A percentile compares a stretch with the other conserved stretches of the same genome.
Evolutionary conservation across 2,113 vertebrate species (phyloP).

Genomic region (Synodontis membranacea): DNA sequence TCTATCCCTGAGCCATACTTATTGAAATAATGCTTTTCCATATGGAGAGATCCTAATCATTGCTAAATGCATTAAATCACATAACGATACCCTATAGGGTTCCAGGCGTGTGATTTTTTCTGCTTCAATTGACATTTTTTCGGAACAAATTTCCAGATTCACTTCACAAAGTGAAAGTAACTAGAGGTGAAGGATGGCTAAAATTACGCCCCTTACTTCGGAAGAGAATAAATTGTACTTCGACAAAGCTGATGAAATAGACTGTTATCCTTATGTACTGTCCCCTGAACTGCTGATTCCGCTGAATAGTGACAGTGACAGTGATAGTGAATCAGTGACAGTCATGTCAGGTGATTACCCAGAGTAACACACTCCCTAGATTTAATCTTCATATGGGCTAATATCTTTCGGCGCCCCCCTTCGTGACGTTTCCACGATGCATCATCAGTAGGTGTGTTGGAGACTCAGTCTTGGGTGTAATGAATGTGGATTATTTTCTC

Average conservation of each 20-base stretch:
- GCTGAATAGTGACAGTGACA: too few species aligned
- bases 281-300: not conserved
- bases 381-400: conserved; percentile 3
- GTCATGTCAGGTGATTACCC: not conserved
- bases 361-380: not conserved
- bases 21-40: not conserved
- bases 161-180: not conserved
- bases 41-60: not conserved
- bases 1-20: not conserved
- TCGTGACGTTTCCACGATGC: not conserved
- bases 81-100: not conserved
- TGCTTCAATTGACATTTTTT: not conserved
- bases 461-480: not conserved
- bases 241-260: not conserved
- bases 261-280: not conserved
- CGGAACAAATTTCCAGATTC: not conserved
- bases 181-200: not conserved
- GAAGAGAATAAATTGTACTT: not conserved
- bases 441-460: not conserved
- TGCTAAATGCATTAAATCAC: not conserved
- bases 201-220: not conserved
- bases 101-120: not conserved
- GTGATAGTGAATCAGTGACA: not conserved
- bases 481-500: not conserved
- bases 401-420: not conserved